Conservation (phyloP, 1,140 invertebrate species). For the Drosophila asahinai region DNA sequence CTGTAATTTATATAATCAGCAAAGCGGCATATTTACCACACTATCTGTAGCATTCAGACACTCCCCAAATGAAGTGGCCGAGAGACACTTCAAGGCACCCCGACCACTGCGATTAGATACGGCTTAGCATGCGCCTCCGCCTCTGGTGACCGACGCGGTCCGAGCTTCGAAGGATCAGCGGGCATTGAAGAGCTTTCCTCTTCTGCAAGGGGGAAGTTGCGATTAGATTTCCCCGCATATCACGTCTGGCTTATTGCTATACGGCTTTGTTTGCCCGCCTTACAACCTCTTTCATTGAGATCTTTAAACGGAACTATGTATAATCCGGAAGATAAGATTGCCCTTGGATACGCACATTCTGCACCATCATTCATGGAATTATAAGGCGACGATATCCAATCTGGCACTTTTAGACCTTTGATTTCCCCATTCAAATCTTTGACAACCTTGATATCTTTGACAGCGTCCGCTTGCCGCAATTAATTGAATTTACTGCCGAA, state of each 20-base stretch:
- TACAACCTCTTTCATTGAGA: conserved; percentile 31
- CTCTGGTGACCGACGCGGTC: conserved; percentile 14
- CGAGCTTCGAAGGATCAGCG: conserved; percentile 16
- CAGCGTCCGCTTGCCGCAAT: conserved; percentile 58
- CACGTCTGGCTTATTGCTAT: conserved; percentile 16
- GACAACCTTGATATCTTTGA: conserved; percentile 64
- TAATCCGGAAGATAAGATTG: conserved; percentile 53
- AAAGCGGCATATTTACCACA: conserved; percentile 29
- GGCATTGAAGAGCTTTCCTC: conserved; percentile 8
- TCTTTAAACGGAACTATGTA: conserved; percentile 21
- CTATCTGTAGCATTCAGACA: conserved; percentile 61
- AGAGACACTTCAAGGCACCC: conserved; percentile 49
- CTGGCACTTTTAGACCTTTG: conserved; percentile 51
- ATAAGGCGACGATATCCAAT: conserved; percentile 47
- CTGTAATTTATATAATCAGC: conserved; percentile 33
- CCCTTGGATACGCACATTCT: conserved; percentile 34
- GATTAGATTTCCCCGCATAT: conserved; percentile 36
- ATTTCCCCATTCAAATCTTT: conserved; percentile 32
- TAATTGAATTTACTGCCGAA: conserved; percentile 64
- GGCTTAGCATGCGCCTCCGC: conserved; percentile 52
- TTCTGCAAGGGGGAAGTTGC: conserved; percentile 8
- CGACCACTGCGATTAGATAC: conserved; percentile 67
- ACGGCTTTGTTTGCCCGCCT: conserved; percentile 2
- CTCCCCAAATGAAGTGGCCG: conserved; percentile 58
- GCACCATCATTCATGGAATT: conserved; percentile 53